Conservation (phyloP, 2,113 vertebrate genomes). For the Protomyctophum bolini region DNA sequence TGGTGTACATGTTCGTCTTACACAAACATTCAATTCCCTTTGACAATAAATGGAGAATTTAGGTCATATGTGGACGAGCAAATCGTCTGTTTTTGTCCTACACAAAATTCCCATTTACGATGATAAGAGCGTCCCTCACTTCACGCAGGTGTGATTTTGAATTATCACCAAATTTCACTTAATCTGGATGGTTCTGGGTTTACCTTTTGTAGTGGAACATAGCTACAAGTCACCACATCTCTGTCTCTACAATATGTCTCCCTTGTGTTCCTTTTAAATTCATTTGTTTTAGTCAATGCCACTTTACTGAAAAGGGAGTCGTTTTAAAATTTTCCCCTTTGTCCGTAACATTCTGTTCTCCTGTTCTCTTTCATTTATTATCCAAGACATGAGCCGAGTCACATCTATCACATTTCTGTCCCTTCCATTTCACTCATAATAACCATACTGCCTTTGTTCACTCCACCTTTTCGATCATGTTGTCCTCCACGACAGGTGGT, state of each 20-base stretch:
- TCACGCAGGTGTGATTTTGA: too few species aligned
- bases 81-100: too few species aligned
- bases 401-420: slow-evolving; percentile 22
- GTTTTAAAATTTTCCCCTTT: slow-evolving; percentile 1
- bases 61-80: too few species aligned
- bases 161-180: too few species aligned
- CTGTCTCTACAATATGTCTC: slow-evolving; percentile 2
- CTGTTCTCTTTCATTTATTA: slow-evolving; percentile 37
- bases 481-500: not conserved
- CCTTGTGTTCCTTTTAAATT: not conserved
- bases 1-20: too few species aligned
- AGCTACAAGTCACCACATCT: slow-evolving; percentile 10
- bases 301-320: slow-evolving; percentile 43
- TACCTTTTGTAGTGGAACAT: too few species aligned
- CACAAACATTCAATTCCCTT: too few species aligned
- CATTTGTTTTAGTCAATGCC: slow-evolving; percentile 26
- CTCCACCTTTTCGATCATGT: not conserved
- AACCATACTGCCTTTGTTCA: slow-evolving; percentile 29
- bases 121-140: too few species aligned
- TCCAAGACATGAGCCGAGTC: slow-evolving; percentile 26
- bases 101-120: too few species aligned
- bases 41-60: too few species aligned
- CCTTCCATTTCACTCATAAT: slow-evolving; percentile 39
- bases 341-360: slow-evolving; percentile 6
- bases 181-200: too few species aligned